Conservation (phyloP, 2,888 invertebrate genomes). For the Dryobotodes eremita region DNA sequence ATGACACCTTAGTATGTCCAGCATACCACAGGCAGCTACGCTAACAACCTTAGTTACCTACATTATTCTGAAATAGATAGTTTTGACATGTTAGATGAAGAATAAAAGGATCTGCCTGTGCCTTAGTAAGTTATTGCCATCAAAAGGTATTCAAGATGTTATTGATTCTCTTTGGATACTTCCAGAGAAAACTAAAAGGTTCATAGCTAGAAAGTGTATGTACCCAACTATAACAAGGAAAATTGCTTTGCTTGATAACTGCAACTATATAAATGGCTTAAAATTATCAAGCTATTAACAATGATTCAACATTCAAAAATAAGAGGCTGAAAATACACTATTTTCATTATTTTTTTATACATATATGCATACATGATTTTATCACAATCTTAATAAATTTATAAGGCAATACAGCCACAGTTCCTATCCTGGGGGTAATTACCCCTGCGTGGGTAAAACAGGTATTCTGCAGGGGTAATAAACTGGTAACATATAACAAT, state of each 20-base stretch:
- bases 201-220: not conserved
- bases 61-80: not conserved
- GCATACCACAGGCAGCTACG: too few species aligned
- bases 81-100: not conserved
- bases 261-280: conserved; percentile 22
- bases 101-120: not conserved
- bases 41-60: too few species aligned
- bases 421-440: too few species aligned
- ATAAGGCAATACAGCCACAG: too few species aligned
- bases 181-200: not conserved
- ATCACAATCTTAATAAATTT: conserved; percentile 17
- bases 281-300: conserved; percentile 13
- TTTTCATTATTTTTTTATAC: conserved; percentile 26
- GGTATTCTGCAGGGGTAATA: too few species aligned
- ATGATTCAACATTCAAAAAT: conserved; percentile 34
- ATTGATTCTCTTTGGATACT: not conserved
- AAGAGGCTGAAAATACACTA: not conserved
- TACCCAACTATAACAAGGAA: conserved; percentile 3
- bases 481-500: too few species aligned
- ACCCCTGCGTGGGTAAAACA: too few species aligned
- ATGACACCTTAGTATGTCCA: not conserved
- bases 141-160: not conserved
- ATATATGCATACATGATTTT: not conserved
- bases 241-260: not conserved
- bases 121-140: not conserved